Base-by-base conservation (phyloP, 2,888 invertebrate species). In the Euproctis similis region DNA sequence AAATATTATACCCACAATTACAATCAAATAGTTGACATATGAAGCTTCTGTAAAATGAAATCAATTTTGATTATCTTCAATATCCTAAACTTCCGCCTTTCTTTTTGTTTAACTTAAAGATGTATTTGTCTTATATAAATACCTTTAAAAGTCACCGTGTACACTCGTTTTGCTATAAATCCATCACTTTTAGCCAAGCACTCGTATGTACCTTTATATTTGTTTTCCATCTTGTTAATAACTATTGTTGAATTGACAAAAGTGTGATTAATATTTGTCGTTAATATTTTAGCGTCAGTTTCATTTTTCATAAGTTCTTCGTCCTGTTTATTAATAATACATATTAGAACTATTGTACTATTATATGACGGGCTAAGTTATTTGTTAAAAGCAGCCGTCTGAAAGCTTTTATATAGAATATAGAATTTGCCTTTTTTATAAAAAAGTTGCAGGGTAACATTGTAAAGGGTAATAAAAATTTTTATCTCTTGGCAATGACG, bases 1-100 rank as follows among this genome's bases (percentile, higher is more conserved):
- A 3, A 80, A 36, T 6, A 78, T 53, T 18, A 86, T 64, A 0
- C 63, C 59, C 7, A 59, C 59, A n/a, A 77, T 65, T 2, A 57
- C 51, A 24, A 57, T 53, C 3, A 73, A 35, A 34, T 67, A 62
- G 1, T 40, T 50, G 5, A 49, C 53, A 24, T 57, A 50, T 3
- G 57, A 36, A 1, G 49, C 21, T 36, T 53, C 53, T 34, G 51
- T 63, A 60, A 30, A 59, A 60, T n/a, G n/a, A n/a, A 14, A 14
- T 14, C 6, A 14, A 14, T 14, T 14, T n/a, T n/a, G n/a, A 21
- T 21, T 9, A 21, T 21, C 27, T 4, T 16, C n/a, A n/a, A n/a
- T n/a, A n/a, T n/a, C n/a, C n/a, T n/a, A n/a, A n/a, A n/a, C n/a
- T n/a, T n/a, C n/a, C n/a, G n/a, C n/a, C n/a, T n/a, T n/a, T n/a